A percentile compares a stretch with the other conserved stretches of the same genome.
Conservation (phyloP, 35 echinoderm and acorn worm species). For the Chiridota heheva region DNA sequence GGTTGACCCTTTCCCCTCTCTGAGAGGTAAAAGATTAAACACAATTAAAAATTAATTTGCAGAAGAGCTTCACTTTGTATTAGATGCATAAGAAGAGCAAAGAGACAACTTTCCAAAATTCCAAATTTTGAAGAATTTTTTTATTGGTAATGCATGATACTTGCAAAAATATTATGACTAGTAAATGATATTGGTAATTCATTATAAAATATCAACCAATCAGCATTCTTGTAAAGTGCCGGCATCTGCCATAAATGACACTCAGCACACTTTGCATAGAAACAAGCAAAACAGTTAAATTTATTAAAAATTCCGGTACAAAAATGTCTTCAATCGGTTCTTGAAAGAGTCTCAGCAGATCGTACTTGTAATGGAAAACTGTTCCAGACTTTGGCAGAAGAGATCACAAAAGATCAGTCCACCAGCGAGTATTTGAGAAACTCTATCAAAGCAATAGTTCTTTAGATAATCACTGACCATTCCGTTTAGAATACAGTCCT, state of each 20-base stretch:
- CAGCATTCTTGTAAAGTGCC: too few species aligned
- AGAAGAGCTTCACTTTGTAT: background rate
- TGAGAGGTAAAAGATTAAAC: background rate
- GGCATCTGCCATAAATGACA: too few species aligned
- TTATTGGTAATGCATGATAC: background rate
- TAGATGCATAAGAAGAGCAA: background rate
- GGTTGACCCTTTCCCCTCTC: conserved; percentile 28
- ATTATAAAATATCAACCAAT: background rate
- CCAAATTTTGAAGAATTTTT: background rate
- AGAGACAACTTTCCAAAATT: background rate
- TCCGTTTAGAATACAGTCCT: too few species aligned
- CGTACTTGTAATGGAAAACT: too few species aligned
- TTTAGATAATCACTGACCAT: too few species aligned
- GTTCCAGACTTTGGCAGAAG: too few species aligned
- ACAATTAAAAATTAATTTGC: background rate
- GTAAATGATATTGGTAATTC: background rate
- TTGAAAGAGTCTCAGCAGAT: too few species aligned
- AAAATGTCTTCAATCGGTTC: too few species aligned
- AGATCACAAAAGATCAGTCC: too few species aligned
- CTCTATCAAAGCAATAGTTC: too few species aligned
- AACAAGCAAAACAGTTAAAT: background rate
- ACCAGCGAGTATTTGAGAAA: too few species aligned
- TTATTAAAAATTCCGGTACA: too few species aligned
- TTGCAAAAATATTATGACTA: background rate
- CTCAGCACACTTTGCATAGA: background rate